phyloP scores from a whole-genome alignment of 1,140 invertebrate species.

The Bilobella aurantiaca region DNA sequence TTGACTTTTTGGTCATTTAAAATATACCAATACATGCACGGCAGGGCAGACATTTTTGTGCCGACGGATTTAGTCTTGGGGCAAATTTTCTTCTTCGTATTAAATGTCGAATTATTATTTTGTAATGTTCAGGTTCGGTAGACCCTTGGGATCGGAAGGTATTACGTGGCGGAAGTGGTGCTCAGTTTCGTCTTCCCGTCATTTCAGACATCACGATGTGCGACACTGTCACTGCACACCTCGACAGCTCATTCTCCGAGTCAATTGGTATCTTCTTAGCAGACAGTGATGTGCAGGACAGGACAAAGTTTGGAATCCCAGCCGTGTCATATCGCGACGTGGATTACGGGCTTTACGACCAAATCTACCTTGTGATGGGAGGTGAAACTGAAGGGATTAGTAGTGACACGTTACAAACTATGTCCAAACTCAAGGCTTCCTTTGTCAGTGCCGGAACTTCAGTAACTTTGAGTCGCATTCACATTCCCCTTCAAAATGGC shows the following conservation, averaged over 20 bases:
- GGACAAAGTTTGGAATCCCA: slow-evolving; percentile 39
- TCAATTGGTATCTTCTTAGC: slow-evolving; percentile 23
- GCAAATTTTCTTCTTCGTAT: no score
- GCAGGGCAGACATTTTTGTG: no score
- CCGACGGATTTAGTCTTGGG: no score
- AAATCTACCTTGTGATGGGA: slow-evolving; percentile 61
- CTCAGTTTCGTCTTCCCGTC: slow-evolving; percentile 70
- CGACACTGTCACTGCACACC: slow-evolving; percentile 43
- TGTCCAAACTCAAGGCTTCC: neutral
- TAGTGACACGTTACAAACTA: slow-evolving; percentile 50
- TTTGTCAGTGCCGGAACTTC: neutral
- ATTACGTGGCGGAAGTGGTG: slow-evolving; percentile 63
- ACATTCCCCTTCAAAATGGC: slow-evolving; percentile 64
- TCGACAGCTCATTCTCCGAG: neutral
- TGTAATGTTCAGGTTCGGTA: slow-evolving; percentile 59
- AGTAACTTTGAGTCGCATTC: slow-evolving; percentile 43
- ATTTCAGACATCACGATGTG: slow-evolving; percentile 52
- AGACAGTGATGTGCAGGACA: slow-evolving; percentile 10
- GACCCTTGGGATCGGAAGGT: slow-evolving; percentile 84
- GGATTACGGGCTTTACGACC: slow-evolving; percentile 45
- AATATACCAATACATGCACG: no score
- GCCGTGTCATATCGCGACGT: slow-evolving; percentile 53
- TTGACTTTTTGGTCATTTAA: no score
- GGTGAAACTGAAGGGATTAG: slow-evolving; percentile 81
- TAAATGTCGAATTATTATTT: neutral